These are phyloP conservation scores for Phataginus tricuspis DNA, from an alignment of 2,797 vertebrate species.

Conservation along the genomic window DNA sequence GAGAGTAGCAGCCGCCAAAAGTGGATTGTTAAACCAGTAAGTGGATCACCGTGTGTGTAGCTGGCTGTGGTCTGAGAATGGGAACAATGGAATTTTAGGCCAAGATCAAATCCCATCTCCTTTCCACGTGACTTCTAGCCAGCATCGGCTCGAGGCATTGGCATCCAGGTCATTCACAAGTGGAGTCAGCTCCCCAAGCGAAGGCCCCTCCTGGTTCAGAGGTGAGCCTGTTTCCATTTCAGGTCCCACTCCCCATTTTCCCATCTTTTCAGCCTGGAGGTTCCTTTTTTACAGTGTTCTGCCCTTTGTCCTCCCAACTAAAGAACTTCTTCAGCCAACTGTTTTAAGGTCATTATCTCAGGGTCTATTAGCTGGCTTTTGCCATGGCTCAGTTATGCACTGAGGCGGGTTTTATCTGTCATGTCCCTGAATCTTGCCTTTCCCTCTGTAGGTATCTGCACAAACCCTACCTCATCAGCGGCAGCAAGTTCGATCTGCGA, in stretches of 20 bases:
- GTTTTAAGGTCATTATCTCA: background rate
- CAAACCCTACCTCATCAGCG: slow-evolving; percentile 98
- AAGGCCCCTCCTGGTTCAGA: slow-evolving; percentile 96
- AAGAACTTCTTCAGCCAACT: background rate
- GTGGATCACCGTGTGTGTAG: background rate
- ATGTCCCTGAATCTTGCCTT: background rate
- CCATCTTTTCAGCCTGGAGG: background rate
- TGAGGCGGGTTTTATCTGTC: background rate
- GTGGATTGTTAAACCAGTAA: slow-evolving; percentile 98
- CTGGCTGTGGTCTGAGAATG: background rate
- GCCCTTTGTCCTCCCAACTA: background rate
- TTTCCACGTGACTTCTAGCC: slow-evolving; percentile 87
- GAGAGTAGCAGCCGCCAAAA: slow-evolving; percentile 93
- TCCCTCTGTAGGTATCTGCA: slow-evolving; percentile 91
- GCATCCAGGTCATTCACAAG: slow-evolving; percentile 98
- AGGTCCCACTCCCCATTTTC: background rate
- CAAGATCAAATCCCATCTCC: background rate
- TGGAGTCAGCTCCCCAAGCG: slow-evolving; percentile 98
- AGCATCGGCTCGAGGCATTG: slow-evolving; percentile 96
- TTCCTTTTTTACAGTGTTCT: background rate
- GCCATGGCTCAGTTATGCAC: background rate
- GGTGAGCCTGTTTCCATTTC: slow-evolving; percentile 82
- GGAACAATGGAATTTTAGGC: background rate
- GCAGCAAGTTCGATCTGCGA: slow-evolving; percentile 98
- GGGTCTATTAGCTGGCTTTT: background rate